These are phyloP conservation scores for Eretmodus cyanostictus DNA, from an alignment of 2,113 vertebrate genomes.

Conservation along the genomic window DNA sequence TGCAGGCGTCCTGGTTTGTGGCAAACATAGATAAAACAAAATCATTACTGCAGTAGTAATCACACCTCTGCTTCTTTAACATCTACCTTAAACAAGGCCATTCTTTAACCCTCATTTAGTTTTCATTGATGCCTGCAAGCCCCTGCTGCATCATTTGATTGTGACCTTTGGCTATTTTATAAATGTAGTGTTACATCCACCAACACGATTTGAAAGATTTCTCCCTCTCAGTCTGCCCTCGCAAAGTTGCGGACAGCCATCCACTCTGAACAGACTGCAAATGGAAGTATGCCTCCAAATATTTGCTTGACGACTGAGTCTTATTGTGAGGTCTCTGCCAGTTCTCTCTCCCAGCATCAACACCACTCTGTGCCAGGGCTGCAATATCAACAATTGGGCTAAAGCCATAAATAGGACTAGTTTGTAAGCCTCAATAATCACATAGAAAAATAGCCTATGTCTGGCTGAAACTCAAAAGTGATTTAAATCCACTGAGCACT, in stretches of 20 bases:
- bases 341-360: not conserved
- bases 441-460: not conserved
- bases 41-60: not conserved
- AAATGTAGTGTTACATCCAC: not conserved
- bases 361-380: not conserved
- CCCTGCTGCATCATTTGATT: not conserved
- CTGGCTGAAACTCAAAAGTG: not conserved
- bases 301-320: constrained; percentile 36
- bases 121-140: not conserved
- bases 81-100: not conserved
- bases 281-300: constrained; percentile 14
- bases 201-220: not conserved
- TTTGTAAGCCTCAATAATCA: constrained; percentile 16
- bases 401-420: constrained; percentile 16
- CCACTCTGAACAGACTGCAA: not conserved
- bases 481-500: not conserved
- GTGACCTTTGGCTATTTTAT: not conserved
- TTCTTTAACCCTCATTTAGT: not conserved
- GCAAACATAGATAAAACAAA: not conserved
- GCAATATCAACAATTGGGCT: constrained; percentile 12
- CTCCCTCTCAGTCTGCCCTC: not conserved
- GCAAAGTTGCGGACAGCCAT: not conserved
- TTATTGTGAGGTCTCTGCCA: constrained; percentile 22
- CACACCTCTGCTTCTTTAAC: not conserved
- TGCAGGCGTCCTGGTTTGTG: not conserved